Percentiles rank a stretch among this genome's conserved stretches.
Evolutionary conservation across 2,888 invertebrate genomes (phyloP).

Genomic region (Rotaria magnacalcarata): DNA sequence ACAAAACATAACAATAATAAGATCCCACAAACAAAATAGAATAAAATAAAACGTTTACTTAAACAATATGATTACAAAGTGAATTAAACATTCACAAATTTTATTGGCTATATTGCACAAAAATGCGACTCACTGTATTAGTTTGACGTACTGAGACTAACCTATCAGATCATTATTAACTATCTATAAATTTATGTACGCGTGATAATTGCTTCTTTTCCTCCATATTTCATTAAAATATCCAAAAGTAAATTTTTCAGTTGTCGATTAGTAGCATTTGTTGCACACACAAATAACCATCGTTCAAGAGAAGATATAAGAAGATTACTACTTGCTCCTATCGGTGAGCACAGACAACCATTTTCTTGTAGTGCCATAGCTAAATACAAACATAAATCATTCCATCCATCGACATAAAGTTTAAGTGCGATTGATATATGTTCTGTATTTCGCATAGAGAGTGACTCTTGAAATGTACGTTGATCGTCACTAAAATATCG

Average conservation of each 20-base stretch:
- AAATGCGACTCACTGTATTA: not conserved
- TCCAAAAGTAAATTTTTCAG: slow-evolving; percentile 18
- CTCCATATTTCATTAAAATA: slow-evolving; percentile 30
- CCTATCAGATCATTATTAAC: not conserved
- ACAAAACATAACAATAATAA: not conserved
- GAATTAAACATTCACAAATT: not conserved
- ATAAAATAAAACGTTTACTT: slow-evolving; percentile 12
- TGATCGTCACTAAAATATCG: not conserved
- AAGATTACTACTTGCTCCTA: not conserved
- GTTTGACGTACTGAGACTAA: not conserved
- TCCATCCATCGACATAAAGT: slow-evolving; percentile 31
- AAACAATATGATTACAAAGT: not conserved
- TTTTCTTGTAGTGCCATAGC: not conserved
- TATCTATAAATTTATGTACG: not conserved
- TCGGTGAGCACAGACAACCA: not conserved
- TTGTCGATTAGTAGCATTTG: slow-evolving; percentile 24
- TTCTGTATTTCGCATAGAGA: not conserved
- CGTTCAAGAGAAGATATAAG: not conserved
- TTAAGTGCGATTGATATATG: not conserved
- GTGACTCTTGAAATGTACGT: not conserved
- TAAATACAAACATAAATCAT: slow-evolving; percentile 31
- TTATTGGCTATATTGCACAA: slow-evolving; percentile 20
- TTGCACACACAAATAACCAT: slow-evolving; percentile 28
- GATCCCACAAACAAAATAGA: not conserved
- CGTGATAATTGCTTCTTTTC: not conserved